phyloP scores from a whole-genome alignment of 2,113 vertebrate genomes.

The Verasper variegatus region DNA sequence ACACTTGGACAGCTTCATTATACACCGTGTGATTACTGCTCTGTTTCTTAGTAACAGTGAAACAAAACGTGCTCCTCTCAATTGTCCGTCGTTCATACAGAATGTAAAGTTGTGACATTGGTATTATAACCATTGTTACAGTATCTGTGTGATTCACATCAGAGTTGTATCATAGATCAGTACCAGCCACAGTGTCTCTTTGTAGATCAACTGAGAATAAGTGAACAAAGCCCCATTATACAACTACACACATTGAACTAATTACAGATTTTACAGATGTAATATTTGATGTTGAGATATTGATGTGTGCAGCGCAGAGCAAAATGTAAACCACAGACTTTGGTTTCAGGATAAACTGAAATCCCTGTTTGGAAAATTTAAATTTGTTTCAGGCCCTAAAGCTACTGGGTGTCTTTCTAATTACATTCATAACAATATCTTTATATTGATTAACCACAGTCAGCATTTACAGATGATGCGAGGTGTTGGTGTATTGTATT shows the following conservation, averaged over 20 bases:
- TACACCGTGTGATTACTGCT: not conserved
- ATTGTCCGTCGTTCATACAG: not conserved
- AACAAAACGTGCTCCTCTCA: not conserved
- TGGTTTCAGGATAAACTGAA: too few relatives aligned
- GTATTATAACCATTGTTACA: not conserved
- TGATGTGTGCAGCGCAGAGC: too few relatives aligned
- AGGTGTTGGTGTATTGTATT: not conserved
- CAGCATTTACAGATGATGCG: too few relatives aligned
- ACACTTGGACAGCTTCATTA: not conserved
- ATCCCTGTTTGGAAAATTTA: too few relatives aligned
- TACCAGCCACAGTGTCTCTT: too few relatives aligned
- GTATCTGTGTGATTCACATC: too few relatives aligned
- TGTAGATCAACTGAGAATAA: too few relatives aligned
- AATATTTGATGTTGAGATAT: too few relatives aligned
- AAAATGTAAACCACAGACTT: too few relatives aligned
- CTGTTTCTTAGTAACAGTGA: not conserved
- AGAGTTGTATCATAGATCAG: too few relatives aligned
- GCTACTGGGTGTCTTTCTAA: not conserved
- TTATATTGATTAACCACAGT: too few relatives aligned
- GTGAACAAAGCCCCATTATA: constrained; percentile 1
- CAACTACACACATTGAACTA: not conserved
- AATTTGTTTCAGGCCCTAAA: not conserved
- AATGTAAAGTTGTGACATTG: not conserved
- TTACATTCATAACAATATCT: not conserved
- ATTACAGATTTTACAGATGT: too few relatives aligned